A percentile compares a stretch with the other conserved stretches of the same genome.
phyloP scores from a whole-genome alignment of 2,113 vertebrate genomes.

The Malurus cyaneus region DNA sequence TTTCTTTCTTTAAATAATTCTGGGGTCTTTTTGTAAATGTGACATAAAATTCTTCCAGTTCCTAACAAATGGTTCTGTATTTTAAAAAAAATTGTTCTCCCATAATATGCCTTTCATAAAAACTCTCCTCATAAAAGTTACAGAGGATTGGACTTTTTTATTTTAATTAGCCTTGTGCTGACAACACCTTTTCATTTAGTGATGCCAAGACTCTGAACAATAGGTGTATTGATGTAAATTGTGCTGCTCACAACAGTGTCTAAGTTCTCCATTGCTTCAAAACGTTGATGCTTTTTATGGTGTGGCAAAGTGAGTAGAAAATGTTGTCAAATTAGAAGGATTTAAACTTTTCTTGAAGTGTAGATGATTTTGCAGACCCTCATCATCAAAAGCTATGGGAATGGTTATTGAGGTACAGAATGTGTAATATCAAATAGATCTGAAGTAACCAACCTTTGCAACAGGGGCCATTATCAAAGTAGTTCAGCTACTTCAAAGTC shows the following conservation, averaged over 20 bases:
- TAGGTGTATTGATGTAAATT: background rate
- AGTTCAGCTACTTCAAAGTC: background rate
- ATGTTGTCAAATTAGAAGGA: background rate
- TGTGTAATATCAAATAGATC: background rate
- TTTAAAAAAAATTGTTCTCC: background rate
- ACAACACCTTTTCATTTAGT: background rate
- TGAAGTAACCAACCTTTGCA: background rate
- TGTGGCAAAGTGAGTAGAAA: background rate
- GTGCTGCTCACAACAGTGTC: background rate
- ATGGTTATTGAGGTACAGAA: background rate
- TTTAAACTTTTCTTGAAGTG: background rate
- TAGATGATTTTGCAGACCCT: background rate
- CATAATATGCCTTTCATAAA: background rate
- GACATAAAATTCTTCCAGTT: background rate
- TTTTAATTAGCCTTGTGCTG: background rate
- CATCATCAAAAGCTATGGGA: background rate
- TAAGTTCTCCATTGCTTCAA: background rate
- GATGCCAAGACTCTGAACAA: slow-evolving; percentile 17
- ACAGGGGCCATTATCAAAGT: background rate
- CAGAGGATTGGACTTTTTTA: background rate
- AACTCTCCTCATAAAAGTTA: background rate
- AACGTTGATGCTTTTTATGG: background rate
- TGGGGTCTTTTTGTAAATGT: background rate
- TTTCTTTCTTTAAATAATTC: background rate
- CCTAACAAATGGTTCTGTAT: background rate